phyloP scores from a whole-genome alignment of 2,888 invertebrate species.

The Sinohyriopsis cumingii region DNA sequence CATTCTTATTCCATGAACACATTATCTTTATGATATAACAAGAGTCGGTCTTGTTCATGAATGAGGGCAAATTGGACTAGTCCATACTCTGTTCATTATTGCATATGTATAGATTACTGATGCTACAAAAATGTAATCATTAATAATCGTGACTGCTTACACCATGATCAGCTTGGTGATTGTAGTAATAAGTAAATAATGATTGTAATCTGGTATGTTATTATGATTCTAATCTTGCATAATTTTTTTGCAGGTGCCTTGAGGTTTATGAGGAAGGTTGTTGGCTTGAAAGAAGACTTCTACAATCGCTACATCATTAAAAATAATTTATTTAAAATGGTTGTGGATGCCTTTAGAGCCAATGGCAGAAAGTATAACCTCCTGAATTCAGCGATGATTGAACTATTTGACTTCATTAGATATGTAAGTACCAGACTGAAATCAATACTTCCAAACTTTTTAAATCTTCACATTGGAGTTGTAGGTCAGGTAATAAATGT shows the following conservation, averaged over 20 bases:
- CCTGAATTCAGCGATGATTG: constrained; percentile 97
- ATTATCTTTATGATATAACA: no score
- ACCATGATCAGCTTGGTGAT: no score
- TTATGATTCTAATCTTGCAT: no score
- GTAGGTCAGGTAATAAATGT: background rate
- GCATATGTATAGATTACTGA: no score
- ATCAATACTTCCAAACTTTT: background rate
- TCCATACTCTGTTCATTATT: no score
- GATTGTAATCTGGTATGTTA: no score
- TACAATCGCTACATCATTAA: constrained; percentile 97
- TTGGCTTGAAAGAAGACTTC: constrained; percentile 98
- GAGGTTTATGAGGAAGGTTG: constrained; percentile 96
- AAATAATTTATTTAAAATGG: constrained; percentile 94
- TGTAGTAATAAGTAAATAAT: no score
- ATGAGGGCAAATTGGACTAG: no score
- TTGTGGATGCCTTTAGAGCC: constrained; percentile 94
- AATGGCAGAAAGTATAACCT: constrained; percentile 99
- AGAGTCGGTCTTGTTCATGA: no score
- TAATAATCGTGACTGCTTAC: no score
- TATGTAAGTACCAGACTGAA: constrained; percentile 75
- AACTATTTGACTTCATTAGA: constrained; percentile 99
- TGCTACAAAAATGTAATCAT: no score
- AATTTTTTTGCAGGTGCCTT: constrained; percentile 81
- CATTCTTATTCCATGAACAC: no score
- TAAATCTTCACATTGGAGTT: background rate